Evolutionary conservation across 1,140 invertebrate species (phyloP).

Genomic region (Planococcus citri): DNA sequence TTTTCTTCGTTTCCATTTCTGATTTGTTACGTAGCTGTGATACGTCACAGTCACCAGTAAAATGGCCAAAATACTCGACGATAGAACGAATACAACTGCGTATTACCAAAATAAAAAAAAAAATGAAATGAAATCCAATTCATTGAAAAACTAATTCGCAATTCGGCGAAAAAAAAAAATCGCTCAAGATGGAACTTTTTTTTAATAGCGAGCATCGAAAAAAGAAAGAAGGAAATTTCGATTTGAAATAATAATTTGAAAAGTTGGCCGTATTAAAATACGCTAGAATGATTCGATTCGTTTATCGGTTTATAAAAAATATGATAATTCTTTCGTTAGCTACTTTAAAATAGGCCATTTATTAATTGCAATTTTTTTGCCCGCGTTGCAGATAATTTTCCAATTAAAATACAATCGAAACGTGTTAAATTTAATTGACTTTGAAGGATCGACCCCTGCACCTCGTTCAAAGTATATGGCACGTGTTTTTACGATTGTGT

Average conservation of each 20-base stretch:
- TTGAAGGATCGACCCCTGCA: not conserved
- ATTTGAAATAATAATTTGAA: not conserved
- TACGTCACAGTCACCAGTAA: slow-evolving; percentile 30
- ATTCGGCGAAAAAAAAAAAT: not conserved
- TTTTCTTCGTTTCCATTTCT: slow-evolving; percentile 44
- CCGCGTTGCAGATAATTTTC: not conserved
- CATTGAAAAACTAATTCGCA: not conserved
- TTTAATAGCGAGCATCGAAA: not conserved
- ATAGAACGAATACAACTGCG: slow-evolving; percentile 32
- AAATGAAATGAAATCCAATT: no score
- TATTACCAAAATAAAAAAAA: slow-evolving; percentile 25
- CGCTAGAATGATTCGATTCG: not conserved
- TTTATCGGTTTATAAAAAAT: not conserved
- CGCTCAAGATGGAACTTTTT: not conserved
- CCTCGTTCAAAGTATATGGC: not conserved
- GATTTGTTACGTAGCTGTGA: slow-evolving; percentile 32
- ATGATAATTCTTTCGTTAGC: no score
- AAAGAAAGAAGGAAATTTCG: not conserved
- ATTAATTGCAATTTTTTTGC: no score
- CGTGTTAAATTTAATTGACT: not conserved
- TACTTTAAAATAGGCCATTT: no score
- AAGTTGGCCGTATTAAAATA: not conserved
- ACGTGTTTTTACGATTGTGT: not conserved
- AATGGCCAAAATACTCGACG: slow-evolving; percentile 30
- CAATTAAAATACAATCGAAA: not conserved